Conservation (phyloP, 2,113 vertebrate genomes). For the Hystrix cristata region DNA sequence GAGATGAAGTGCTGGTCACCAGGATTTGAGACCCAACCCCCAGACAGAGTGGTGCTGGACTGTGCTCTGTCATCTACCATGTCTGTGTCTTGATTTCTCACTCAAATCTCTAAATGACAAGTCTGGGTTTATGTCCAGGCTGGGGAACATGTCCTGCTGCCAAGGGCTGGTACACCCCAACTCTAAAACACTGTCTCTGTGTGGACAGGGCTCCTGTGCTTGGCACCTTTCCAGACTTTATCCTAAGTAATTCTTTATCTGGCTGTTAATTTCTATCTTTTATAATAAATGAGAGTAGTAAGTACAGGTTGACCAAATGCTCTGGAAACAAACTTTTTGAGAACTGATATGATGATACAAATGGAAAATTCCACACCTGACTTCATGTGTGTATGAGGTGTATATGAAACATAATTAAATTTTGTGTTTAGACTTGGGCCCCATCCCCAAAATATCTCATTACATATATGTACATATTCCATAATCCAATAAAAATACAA, state of each 20-base stretch:
- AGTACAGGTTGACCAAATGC: neutral
- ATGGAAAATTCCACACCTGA: neutral
- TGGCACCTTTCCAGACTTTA: neutral
- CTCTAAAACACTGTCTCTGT: neutral
- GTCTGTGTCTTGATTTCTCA: neutral
- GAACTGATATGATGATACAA: neutral
- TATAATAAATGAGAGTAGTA: neutral
- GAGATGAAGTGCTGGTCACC: neutral
- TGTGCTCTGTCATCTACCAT: neutral
- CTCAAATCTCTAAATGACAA: neutral
- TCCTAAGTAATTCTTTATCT: neutral
- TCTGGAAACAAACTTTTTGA: neutral
- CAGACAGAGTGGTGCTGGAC: fast-evolving
- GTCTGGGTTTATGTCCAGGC: fast-evolving
- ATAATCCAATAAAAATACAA: neutral
- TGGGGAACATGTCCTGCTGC: neutral
- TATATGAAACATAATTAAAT: too few relatives aligned
- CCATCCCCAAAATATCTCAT: neutral
- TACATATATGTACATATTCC: neutral
- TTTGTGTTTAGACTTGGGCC: neutral
- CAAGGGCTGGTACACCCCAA: neutral
- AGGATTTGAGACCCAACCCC: neutral
- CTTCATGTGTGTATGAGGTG: too few relatives aligned
- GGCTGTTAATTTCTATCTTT: neutral
- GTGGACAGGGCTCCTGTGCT: neutral